Evolutionary conservation across 2,113 vertebrate species (phyloP).

Genomic region (Labeo catla): DNA sequence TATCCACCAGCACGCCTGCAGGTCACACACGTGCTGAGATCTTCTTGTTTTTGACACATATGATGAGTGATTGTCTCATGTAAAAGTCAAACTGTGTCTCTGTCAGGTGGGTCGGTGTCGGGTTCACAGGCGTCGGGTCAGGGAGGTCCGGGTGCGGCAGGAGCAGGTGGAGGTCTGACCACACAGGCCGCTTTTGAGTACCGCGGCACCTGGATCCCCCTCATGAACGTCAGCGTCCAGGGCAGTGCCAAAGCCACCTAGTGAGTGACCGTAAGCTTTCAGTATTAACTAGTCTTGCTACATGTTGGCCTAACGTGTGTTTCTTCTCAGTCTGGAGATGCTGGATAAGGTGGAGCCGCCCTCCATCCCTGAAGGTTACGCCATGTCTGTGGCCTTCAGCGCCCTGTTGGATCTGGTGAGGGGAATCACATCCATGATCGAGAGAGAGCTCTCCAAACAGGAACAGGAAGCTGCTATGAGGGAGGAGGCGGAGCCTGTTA

Average conservation of each 20-base stretch:
- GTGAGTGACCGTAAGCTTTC: conserved; percentile 77
- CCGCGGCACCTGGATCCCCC: conserved; percentile 97
- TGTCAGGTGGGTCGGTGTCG: conserved; percentile 72
- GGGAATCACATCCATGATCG: conserved; percentile 96
- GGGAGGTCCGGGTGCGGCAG: conserved; percentile 80
- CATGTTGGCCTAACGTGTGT: not conserved
- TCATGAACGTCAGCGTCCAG: conserved; percentile 91
- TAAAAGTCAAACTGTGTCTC: not conserved
- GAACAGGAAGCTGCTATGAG: conserved; percentile 72
- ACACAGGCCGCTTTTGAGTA: conserved; percentile 97
- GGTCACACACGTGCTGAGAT: conserved; percentile 71
- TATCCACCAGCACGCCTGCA: conserved; percentile 77
- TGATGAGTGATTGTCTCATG: not conserved
- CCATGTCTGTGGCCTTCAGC: conserved; percentile 98
- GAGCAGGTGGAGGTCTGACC: conserved; percentile 80
- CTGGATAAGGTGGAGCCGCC: conserved; percentile 98
- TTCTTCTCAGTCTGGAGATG: conserved; percentile 88
- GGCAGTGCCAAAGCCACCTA: conserved; percentile 98
- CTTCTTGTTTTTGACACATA: not conserved
- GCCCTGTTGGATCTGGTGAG: conserved; percentile 95
- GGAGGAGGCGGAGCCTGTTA: conserved; percentile 65
- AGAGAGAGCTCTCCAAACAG: conserved; percentile 84
- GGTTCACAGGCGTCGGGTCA: conserved; percentile 79
- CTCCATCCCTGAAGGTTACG: conserved; percentile 96
- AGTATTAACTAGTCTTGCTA: not conserved